A percentile compares a stretch with the other conserved stretches of the same genome.
Evolutionary conservation across 2,797 vertebrate genomes (phyloP).

Genomic region (Spea hammondii): DNA sequence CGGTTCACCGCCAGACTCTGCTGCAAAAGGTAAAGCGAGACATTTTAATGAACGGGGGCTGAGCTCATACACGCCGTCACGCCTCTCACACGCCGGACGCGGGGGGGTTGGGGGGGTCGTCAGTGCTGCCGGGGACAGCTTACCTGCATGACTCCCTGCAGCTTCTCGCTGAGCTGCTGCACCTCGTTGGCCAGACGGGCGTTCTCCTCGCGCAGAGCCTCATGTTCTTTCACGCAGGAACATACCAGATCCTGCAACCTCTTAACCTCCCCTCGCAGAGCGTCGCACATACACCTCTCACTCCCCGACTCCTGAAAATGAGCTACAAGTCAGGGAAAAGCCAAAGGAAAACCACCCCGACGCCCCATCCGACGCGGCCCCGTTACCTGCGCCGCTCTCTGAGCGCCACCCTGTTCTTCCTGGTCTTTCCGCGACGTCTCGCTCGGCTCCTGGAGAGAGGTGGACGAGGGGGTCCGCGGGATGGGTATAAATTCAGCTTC

Average conservation of each 20-base stretch:
- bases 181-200: constrained; percentile 67
- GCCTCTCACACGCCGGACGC: neutral
- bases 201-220: constrained; percentile 69
- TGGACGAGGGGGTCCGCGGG: constrained; percentile 65
- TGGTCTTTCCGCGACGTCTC: neutral
- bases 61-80: neutral
- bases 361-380: neutral
- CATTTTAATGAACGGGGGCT: neutral
- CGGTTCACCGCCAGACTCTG: constrained; percentile 64
- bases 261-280: constrained; percentile 65
- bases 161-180: constrained; percentile 65
- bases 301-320: constrained; percentile 42
- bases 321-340: neutral
- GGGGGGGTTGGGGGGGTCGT: neutral
- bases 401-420: neutral
- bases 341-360: neutral
- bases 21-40: constrained; percentile 58
- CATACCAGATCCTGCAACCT: constrained; percentile 65
- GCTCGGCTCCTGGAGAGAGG: neutral
- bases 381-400: neutral
- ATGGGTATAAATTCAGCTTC: constrained; percentile 97
- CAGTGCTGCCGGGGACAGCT: constrained; percentile 10
- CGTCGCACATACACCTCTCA: constrained; percentile 63
- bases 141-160: constrained; percentile 77
- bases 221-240: constrained; percentile 70